These are phyloP conservation scores for Nymphicus hollandicus DNA, from an alignment of 2,113 vertebrate genomes.

Conservation along the genomic window DNA sequence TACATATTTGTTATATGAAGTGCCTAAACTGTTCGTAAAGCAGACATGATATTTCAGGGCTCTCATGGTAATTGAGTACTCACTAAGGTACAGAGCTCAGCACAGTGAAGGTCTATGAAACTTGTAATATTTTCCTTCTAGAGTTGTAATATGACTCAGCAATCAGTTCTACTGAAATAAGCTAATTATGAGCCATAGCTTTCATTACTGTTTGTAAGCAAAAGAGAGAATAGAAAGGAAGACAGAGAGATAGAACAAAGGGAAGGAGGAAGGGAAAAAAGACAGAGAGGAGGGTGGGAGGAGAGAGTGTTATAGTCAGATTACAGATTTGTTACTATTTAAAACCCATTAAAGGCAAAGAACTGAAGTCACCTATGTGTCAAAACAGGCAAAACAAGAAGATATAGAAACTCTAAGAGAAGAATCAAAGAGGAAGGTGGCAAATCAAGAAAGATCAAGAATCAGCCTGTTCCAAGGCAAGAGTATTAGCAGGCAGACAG, in stretches of 20 bases:
- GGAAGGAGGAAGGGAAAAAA: rapidly evolving
- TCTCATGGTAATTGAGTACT: background rate
- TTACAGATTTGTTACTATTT: background rate
- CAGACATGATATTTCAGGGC: background rate
- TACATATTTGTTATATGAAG: background rate
- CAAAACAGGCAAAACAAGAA: background rate
- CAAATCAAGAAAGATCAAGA: background rate
- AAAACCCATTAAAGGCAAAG: background rate
- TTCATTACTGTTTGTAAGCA: background rate
- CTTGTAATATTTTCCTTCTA: background rate
- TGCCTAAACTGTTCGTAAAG: background rate
- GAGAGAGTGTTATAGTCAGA: background rate
- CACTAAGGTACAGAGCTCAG: background rate
- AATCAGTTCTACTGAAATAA: background rate
- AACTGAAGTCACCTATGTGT: background rate
- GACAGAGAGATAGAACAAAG: background rate
- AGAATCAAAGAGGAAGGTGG: background rate
- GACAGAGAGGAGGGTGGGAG: rapidly evolving
- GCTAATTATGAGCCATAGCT: background rate
- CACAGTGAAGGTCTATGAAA: background rate
- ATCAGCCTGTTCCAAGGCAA: background rate
- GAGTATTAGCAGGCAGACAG: background rate
- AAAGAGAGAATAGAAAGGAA: background rate
- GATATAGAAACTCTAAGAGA: background rate
- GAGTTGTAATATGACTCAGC: background rate